Conservation (phyloP, 2,113 vertebrate genomes). For the Osmerus mordax region DNA sequence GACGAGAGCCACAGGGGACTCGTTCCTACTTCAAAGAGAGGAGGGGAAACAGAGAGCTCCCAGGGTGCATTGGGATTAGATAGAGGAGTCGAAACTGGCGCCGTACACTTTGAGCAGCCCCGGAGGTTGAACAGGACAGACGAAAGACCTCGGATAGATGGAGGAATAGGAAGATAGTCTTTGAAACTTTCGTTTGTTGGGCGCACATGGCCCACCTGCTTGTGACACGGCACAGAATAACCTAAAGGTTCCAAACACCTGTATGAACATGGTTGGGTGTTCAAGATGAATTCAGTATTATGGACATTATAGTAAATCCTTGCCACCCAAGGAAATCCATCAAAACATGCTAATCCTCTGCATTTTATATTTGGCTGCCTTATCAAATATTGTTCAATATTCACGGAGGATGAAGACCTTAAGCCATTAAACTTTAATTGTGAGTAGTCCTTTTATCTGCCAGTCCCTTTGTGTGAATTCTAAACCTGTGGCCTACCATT, state of each 20-base stretch:
- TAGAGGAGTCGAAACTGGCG: not conserved
- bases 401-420: not conserved
- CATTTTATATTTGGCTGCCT: not conserved
- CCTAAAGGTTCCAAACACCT: no score
- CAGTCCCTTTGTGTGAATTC: slow-evolving; percentile 8
- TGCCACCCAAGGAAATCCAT: no score
- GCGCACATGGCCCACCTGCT: not conserved
- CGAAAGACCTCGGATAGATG: slow-evolving; percentile 16
- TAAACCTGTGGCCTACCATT: slow-evolving; percentile 6
- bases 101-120: slow-evolving; percentile 19
- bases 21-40: slow-evolving; percentile 11
- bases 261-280: no score
- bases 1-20: slow-evolving; percentile 1
- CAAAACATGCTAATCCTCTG: not conserved
- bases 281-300: no score
- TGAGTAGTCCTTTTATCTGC: slow-evolving; percentile 7
- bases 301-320: no score
- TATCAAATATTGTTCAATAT: not conserved
- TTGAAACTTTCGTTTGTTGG: not conserved
- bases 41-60: slow-evolving; percentile 15
- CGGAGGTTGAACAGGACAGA: slow-evolving; percentile 20
- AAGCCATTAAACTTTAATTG: not conserved
- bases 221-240: slow-evolving; percentile 10
- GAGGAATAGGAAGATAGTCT: no score
- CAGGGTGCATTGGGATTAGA: not conserved